Base-by-base conservation (phyloP, 2,797 vertebrate genomes). In the Chiroxiphia lanceolata region DNA sequence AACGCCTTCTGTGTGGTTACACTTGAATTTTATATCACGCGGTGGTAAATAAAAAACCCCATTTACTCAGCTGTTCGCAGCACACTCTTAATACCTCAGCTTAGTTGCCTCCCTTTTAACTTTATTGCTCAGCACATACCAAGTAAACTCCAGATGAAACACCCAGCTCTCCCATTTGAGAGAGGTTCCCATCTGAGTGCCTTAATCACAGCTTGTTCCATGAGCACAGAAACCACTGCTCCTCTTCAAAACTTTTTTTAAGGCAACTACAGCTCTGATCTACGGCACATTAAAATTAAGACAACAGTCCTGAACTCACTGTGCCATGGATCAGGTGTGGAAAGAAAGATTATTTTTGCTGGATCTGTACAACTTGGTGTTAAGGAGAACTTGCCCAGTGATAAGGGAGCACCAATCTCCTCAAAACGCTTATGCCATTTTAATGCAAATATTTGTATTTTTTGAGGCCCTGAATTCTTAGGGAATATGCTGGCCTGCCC, bases 91-190 rank as follows among this genome's bases (percentile, higher is more conserved):
- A 88, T 95, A 89, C 91, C 91, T 90, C 89, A 54, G 78, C 87
- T 94, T 89, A 89, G 92, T 87, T 83, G 87, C 38, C 87, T 87
- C 81, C 94, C 80, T 96, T 97, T 95, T 93, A 95, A 81, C 87
- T 82, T 93, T 90, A 81, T 89, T 92, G 65, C 89, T 87, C 23
- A 94, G 95, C 88, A 87, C 88, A 74, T 77, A 64, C 42, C 94
- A 84, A 78, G 57, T 90, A 59, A 90, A 51, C 74, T 79, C 61
- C 13, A 33, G 79, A 81, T 87, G 72, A 94, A 93, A 82, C 80
- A 64, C 83, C 89, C 81, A 36, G 74, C 44, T 70, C 83, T 96
- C 84, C 63, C 78, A 33, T 89, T 82, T 74, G 93, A 95, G 67
- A 64, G 34, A 59, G 50, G n/a, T 60, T 95, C 83, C 34, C 47